Base-by-base conservation (phyloP, 2,888 invertebrate species). In the Leptinotarsa peninsularis region DNA sequence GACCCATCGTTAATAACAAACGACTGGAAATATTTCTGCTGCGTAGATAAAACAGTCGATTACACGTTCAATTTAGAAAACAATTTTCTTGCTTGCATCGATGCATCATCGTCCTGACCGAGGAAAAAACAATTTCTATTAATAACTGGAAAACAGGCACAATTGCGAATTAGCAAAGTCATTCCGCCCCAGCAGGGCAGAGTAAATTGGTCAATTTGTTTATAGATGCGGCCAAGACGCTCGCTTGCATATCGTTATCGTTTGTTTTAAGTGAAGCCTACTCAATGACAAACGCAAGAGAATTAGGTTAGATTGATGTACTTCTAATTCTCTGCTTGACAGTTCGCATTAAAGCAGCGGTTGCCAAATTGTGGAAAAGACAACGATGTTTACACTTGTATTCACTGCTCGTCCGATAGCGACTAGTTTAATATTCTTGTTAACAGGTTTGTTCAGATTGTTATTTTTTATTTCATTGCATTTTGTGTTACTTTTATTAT, bases 111-210 rank as follows among this genome's bases (percentile, higher is more conserved):
- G 69, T 50, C 33, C 33, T 3, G 54, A 18, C 27, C 33, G 13
- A 54, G 52, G 66, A 49, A 72, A 67, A 73, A 68, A 73, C 67
- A 69, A 73, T 56, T 56, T 66, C 58, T 71, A 74, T 66, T 50
- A 67, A 74, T 71, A 71, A 56, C 54, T 70, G 68, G 60, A 67
- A 66, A 72, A 73, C 68, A 73, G 54, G 67, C 63, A 66, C 72
- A 74, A 74, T 77, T 77, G 74, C 66, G 54, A 74, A 74, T 76
- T 68, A 72, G 74, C 76, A 56, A 71, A 73, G 67, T 74, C 74
- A 76, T 72, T 60, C 67, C 71, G 21, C 73, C 67, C 60, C 43
- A 67, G 56, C 33, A 63, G 7, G 33, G 21, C 23, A 13, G 14
- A 18, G 58, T 18, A 58, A 67, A 74, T 58, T 76, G 71, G 60